A percentile compares a stretch with the other conserved stretches of the same genome.
Evolutionary conservation across 2,888 invertebrate genomes (phyloP).

Genomic region (Meghimatium bilineatum): DNA sequence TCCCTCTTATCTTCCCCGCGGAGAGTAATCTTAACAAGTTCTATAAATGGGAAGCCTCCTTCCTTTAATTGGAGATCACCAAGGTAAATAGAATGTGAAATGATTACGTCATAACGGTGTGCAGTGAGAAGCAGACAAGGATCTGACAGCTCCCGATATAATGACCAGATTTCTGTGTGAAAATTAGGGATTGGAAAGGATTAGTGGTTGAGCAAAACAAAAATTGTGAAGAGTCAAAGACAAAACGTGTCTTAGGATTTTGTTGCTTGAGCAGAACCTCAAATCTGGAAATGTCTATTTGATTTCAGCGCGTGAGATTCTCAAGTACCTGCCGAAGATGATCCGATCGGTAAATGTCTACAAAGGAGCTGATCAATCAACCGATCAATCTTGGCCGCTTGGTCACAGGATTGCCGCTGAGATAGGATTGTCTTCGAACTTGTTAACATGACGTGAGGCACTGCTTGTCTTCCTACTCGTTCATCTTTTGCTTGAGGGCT

Average conservation of each 20-base stretch:
- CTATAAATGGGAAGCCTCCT: neutral
- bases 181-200: slow-evolving; percentile 35
- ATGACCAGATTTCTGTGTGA: slow-evolving; percentile 28
- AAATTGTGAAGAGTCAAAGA: slow-evolving; percentile 23
- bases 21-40: neutral
- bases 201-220: slow-evolving; percentile 6
- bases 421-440: slow-evolving; percentile 24
- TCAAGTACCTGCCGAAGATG: slow-evolving; percentile 18
- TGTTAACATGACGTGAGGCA: slow-evolving; percentile 37
- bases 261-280: slow-evolving; percentile 30
- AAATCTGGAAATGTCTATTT: slow-evolving; percentile 40
- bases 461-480: slow-evolving; percentile 8
- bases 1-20: neutral
- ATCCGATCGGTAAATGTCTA: slow-evolving; percentile 37
- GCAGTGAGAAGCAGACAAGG: neutral
- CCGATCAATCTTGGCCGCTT: slow-evolving; percentile 30
- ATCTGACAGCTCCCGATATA: slow-evolving; percentile 22
- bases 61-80: slow-evolving; percentile 21
- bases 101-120: slow-evolving; percentile 24
- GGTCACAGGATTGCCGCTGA: slow-evolving; percentile 34
- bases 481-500: slow-evolving; percentile 15
- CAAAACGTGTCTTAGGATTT: slow-evolving; percentile 15
- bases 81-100: neutral
- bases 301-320: slow-evolving; percentile 26
- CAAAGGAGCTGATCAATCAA: slow-evolving; percentile 26